Conservation (phyloP, 2,888 invertebrate species). For the Xestia ashworthii region DNA sequence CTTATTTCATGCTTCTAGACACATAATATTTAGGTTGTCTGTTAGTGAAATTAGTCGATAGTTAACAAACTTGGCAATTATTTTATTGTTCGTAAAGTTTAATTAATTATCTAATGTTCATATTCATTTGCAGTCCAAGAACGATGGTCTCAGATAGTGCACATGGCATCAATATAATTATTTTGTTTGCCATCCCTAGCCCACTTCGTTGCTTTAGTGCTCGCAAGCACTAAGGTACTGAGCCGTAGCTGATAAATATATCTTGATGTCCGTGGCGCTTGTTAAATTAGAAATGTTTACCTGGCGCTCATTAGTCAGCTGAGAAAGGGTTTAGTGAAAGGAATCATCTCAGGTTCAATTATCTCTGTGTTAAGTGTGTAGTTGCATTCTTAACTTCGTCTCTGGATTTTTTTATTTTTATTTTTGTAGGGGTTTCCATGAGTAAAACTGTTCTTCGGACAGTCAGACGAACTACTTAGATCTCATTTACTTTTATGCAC, state of each 20-base stretch:
- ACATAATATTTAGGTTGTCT: neutral
- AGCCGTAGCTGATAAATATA: neutral
- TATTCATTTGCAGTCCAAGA: neutral
- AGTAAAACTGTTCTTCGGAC: neutral
- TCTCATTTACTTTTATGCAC: neutral
- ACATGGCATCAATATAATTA: neutral
- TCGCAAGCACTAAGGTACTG: neutral
- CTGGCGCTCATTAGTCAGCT: neutral
- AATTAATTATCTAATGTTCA: no score
- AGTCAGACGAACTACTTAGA: neutral
- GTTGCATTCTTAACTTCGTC: neutral
- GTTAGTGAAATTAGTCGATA: neutral
- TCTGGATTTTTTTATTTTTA: neutral
- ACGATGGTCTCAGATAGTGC: neutral
- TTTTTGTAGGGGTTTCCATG: neutral
- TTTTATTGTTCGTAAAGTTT: neutral
- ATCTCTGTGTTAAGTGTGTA: neutral
- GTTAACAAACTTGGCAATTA: neutral
- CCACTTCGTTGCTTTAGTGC: neutral
- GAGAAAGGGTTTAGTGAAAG: constrained; percentile 19
- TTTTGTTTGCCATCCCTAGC: neutral
- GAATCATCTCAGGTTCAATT: constrained; percentile 7
- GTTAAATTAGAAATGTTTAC: neutral
- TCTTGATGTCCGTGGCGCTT: neutral
- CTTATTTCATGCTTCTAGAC: neutral